Percentiles rank a stretch among this genome's conserved stretches.
These are phyloP conservation scores for Amphiura filiformis DNA, from an alignment of 35 echinoderm and acorn worm species.

Conservation along the genomic window DNA sequence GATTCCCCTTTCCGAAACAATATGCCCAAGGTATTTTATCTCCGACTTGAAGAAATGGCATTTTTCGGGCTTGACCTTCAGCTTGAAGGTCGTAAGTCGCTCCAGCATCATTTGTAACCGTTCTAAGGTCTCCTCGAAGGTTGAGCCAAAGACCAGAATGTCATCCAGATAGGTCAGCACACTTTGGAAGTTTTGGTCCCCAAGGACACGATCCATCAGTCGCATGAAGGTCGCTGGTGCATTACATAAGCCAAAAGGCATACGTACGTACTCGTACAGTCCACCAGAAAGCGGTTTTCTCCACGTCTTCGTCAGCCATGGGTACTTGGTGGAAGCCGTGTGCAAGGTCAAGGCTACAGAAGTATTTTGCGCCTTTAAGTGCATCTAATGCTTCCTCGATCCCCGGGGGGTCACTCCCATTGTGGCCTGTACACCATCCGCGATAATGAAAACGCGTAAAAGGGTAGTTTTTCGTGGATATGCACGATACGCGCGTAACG, in stretches of 20 bases:
- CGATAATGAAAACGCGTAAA: too few species aligned
- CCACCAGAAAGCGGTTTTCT: conserved; percentile 63
- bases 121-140: conserved; percentile 52
- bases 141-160: conserved; percentile 62
- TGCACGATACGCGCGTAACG: too few species aligned
- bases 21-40: conserved; percentile 47
- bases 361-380: conserved; percentile 51
- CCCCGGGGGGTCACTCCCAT: conserved; percentile 55
- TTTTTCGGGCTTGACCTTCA: conserved; percentile 66
- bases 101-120: conserved; percentile 51
- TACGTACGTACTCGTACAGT: conserved; percentile 32
- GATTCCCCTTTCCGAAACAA: conserved; percentile 31
- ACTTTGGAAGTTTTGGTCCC: conserved; percentile 50
- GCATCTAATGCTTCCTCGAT: conserved; percentile 74
- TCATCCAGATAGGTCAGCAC: conserved; percentile 72
- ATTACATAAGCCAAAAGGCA: conserved; percentile 70
- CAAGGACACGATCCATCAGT: conserved; percentile 58
- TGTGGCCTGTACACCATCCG: too few species aligned
- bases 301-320: conserved; percentile 21
- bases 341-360: conserved; percentile 55
- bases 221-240: conserved; percentile 57
- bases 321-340: conserved; percentile 60
- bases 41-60: conserved; percentile 41
- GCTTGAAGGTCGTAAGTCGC: conserved; percentile 22
- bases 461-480: too few species aligned